These are phyloP conservation scores for Subacronicta megacephala DNA, from an alignment of 2,888 invertebrate species.

Conservation along the genomic window DNA sequence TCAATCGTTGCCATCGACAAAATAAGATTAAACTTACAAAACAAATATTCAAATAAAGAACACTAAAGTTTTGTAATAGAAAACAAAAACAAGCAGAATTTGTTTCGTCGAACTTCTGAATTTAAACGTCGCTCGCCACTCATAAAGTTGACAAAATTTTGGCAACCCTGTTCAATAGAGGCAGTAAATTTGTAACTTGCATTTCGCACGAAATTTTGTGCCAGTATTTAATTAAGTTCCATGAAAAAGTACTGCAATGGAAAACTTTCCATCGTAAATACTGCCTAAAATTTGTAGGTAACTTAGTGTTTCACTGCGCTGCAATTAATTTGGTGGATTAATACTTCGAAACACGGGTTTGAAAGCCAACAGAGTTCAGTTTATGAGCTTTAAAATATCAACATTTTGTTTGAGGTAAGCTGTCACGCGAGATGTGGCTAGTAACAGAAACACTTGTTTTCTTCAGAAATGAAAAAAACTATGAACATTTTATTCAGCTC, in stretches of 20 bases:
- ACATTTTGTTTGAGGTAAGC: conserved; percentile 23
- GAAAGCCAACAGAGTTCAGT: conserved; percentile 22
- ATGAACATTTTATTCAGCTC: conserved; percentile 8
- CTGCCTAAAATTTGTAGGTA: conserved; percentile 58
- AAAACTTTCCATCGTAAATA: conserved; percentile 66
- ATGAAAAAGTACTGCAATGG: conserved; percentile 72
- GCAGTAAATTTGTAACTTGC: conserved; percentile 71
- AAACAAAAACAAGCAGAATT: conserved; percentile 23
- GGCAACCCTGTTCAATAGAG: conserved; percentile 56
- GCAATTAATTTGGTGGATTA: conserved; percentile 54
- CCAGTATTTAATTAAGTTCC: conserved; percentile 79
- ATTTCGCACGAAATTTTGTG: conserved; percentile 81
- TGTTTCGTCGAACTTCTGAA: conserved; percentile 32
- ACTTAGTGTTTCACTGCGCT: conserved; percentile 42
- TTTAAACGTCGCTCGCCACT: conserved; percentile 26
- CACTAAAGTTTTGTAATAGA: conserved; percentile 14
- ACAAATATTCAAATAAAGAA: conserved; percentile 32
- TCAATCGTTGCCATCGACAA: background rate
- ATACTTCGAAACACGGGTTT: conserved; percentile 26
- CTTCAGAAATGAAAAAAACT: conserved; percentile 2
- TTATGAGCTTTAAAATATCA: conserved; percentile 25
- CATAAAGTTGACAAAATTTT: conserved; percentile 51
- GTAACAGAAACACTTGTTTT: conserved; percentile 1
- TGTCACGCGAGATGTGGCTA: conserved; percentile 27
- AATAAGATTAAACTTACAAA: conserved; percentile 15